Evolutionary conservation across 1,140 invertebrate species (phyloP).

Genomic region (Lepidurus apus): DNA sequence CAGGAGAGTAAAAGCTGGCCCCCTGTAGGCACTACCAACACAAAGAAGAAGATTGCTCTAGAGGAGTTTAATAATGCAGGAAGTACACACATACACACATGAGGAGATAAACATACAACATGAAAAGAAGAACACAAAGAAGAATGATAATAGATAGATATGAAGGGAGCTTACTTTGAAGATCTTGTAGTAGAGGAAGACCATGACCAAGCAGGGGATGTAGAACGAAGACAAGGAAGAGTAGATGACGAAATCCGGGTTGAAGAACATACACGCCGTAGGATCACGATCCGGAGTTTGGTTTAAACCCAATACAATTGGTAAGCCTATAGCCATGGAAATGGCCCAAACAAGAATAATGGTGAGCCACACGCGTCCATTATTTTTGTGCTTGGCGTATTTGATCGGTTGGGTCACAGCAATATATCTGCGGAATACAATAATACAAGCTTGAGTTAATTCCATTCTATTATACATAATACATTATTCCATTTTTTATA

Average conservation of each 20-base stretch:
- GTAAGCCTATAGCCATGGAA: conserved; percentile 91
- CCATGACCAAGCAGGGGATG: conserved; percentile 98
- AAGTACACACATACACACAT: background rate
- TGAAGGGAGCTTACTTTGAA: conserved; percentile 67
- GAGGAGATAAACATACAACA: background rate
- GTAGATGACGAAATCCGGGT: conserved; percentile 95
- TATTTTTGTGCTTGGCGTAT: conserved; percentile 98
- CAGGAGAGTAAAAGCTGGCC: background rate
- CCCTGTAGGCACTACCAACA: background rate
- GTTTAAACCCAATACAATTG: conserved; percentile 93
- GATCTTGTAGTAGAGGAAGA: conserved; percentile 96
- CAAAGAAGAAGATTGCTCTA: background rate
- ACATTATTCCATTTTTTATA: too few species aligned
- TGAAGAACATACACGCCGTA: conserved; percentile 90
- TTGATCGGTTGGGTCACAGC: conserved; percentile 98
- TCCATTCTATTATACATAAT: background rate
- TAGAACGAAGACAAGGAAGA: conserved; percentile 98
- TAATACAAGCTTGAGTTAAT: background rate
- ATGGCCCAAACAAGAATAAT: conserved; percentile 96
- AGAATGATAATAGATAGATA: background rate
- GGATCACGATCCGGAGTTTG: conserved; percentile 64
- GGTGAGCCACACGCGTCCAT: conserved; percentile 86
- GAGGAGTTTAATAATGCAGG: background rate
- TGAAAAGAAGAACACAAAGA: background rate
- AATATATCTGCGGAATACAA: conserved; percentile 74